phyloP scores from a whole-genome alignment of 2,888 invertebrate species.

The Hemithea aestivaria region DNA sequence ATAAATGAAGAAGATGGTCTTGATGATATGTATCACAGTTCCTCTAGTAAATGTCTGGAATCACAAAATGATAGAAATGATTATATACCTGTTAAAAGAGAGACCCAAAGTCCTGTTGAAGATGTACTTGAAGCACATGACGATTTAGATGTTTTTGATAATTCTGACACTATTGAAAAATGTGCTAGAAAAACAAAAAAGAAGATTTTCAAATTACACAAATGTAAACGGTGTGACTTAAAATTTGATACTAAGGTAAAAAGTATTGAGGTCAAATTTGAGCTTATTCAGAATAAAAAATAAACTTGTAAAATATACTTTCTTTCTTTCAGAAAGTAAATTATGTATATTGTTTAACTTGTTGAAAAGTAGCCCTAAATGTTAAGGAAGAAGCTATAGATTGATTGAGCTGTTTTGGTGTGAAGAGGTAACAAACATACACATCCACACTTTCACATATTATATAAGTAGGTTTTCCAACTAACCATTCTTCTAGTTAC shows the following conservation, averaged over 20 bases:
- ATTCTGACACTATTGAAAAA: conserved; percentile 4
- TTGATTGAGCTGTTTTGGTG: too few relatives aligned
- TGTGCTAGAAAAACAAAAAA: conserved; percentile 6
- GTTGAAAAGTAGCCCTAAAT: too few relatives aligned
- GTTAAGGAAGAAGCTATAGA: too few relatives aligned
- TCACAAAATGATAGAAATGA: neutral
- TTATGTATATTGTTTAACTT: too few relatives aligned
- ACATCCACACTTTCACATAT: too few relatives aligned
- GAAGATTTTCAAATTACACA: conserved; percentile 9
- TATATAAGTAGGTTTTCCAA: too few relatives aligned
- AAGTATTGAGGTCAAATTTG: neutral
- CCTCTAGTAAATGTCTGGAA: neutral
- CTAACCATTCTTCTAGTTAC: too few relatives aligned
- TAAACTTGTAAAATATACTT: too few relatives aligned
- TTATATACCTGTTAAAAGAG: conserved; percentile 1
- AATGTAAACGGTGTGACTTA: conserved; percentile 29
- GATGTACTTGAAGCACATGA: neutral
- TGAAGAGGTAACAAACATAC: too few relatives aligned
- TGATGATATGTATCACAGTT: conserved; percentile 1
- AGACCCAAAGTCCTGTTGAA: conserved; percentile 1
- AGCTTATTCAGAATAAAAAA: neutral
- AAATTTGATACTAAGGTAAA: conserved; percentile 30
- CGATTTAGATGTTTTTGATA: conserved; percentile 1
- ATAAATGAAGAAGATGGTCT: conserved; percentile 11
- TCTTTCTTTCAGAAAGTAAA: too few relatives aligned